A percentile compares a stretch with the other conserved stretches of the same genome.
These are phyloP conservation scores for Nothobranchius kuhntae DNA, from an alignment of 2,113 vertebrate species.

Conservation along the genomic window DNA sequence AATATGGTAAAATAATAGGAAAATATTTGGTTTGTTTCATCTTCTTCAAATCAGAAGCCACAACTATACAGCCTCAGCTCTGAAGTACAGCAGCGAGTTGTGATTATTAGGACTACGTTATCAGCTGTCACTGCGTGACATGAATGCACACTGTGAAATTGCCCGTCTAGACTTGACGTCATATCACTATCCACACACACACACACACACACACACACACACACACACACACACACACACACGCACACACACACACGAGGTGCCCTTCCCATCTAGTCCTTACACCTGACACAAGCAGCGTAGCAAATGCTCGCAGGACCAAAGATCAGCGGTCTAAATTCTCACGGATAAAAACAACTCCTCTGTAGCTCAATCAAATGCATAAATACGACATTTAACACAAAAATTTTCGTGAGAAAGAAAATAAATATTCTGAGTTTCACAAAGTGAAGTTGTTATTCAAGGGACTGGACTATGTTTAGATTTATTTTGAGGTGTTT, in stretches of 20 bases:
- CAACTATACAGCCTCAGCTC: constrained; percentile 15
- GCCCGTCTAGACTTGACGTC: constrained; percentile 78
- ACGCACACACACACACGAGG: constrained; percentile 28
- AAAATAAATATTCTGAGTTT: no score
- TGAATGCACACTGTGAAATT: constrained; percentile 72
- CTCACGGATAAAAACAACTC: constrained; percentile 5
- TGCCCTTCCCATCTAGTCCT: constrained; percentile 67
- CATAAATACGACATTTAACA: background rate
- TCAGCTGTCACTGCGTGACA: constrained; percentile 70
- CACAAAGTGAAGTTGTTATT: no score
- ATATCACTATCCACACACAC: constrained; percentile 68
- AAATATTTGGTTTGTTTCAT: constrained; percentile 19
- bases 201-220: constrained; percentile 32
- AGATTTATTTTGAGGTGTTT: no score
- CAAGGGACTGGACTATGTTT: no score
- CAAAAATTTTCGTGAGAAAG: background rate
- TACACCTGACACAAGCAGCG: constrained; percentile 61
- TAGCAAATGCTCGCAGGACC: constrained; percentile 24
- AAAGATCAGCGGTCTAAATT: constrained; percentile 23
- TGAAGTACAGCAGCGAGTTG: constrained; percentile 33
- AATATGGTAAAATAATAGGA: background rate
- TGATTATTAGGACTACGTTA: constrained; percentile 62
- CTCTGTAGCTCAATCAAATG: no score
- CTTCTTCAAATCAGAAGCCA: constrained; percentile 14
- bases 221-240: constrained; percentile 4